Evolutionary conservation across 2,888 invertebrate genomes (phyloP).

Genomic region (Timema cristinae): DNA sequence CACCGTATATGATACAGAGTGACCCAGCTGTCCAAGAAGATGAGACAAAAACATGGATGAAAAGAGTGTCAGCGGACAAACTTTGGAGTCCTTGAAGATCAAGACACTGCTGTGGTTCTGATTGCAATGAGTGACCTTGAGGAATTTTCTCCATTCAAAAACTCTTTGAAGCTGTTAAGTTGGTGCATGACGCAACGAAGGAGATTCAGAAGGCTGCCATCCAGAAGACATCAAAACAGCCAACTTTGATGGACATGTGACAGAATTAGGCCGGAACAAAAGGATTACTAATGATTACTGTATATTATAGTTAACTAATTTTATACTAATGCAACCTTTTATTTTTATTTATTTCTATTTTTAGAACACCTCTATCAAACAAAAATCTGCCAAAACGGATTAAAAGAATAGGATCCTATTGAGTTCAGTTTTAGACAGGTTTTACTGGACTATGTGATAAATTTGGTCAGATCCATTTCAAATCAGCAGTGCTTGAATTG

Average conservation of each 20-base stretch:
- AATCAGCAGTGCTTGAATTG: no score
- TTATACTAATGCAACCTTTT: no score
- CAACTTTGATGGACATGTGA: constrained; percentile 3
- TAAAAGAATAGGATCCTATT: no score
- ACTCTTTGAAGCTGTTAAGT: background rate
- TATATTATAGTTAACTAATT: no score
- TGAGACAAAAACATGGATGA: background rate
- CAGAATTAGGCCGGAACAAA: background rate
- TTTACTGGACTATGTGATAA: no score
- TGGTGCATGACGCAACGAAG: background rate
- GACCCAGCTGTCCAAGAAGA: background rate
- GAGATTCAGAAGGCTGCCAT: background rate
- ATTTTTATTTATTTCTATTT: no score
- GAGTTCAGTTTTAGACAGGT: no score
- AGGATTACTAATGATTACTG: no score
- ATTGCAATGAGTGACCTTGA: constrained; percentile 5
- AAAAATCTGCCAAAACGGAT: no score
- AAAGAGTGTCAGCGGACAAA: no score
- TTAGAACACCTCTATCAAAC: no score
- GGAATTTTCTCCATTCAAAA: constrained; percentile 2
- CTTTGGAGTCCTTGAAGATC: background rate
- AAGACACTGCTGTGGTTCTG: background rate
- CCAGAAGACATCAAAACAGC: background rate
- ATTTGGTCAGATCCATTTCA: no score
- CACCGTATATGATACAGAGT: background rate